phyloP scores from a whole-genome alignment of 2,113 vertebrate genomes.

The Neogobius melanostomus region DNA sequence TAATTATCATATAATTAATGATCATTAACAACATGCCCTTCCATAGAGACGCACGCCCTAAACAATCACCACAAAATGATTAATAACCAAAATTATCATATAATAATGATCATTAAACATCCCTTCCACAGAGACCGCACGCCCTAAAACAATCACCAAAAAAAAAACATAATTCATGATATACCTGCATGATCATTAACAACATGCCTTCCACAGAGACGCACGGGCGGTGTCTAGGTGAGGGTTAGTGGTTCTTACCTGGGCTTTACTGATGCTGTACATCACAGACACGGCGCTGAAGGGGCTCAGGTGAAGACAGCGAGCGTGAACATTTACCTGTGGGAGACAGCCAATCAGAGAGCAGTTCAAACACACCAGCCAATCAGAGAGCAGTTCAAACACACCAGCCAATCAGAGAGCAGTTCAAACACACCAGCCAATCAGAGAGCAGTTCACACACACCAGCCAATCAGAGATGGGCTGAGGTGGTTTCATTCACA shows the following conservation, averaged over 20 bases:
- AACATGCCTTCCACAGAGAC: too few relatives aligned
- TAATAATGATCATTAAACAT: too few relatives aligned
- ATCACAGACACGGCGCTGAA: slow-evolving; percentile 90
- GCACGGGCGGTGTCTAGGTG: too few relatives aligned
- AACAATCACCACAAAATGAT: too few relatives aligned
- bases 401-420: neutral
- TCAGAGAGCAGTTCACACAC: neutral
- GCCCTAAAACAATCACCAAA: too few relatives aligned
- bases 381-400: neutral
- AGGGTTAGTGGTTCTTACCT: slow-evolving; percentile 74
- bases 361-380: neutral
- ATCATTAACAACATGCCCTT: too few relatives aligned
- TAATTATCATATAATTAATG: too few relatives aligned
- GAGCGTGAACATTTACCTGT: slow-evolving; percentile 95
- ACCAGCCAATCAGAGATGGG: neutral
- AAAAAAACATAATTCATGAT: too few relatives aligned
- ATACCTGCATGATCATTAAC: too few relatives aligned
- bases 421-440: neutral
- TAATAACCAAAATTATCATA: too few relatives aligned
- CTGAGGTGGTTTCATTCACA: neutral
- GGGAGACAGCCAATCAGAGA: slow-evolving; percentile 11
- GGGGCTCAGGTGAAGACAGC: slow-evolving; percentile 89
- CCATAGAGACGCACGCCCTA: too few relatives aligned
- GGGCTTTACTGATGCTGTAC: slow-evolving; percentile 91
- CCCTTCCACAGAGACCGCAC: too few relatives aligned